phyloP scores from a whole-genome alignment of 2,888 invertebrate species.

The Tanypteryx hageni region DNA sequence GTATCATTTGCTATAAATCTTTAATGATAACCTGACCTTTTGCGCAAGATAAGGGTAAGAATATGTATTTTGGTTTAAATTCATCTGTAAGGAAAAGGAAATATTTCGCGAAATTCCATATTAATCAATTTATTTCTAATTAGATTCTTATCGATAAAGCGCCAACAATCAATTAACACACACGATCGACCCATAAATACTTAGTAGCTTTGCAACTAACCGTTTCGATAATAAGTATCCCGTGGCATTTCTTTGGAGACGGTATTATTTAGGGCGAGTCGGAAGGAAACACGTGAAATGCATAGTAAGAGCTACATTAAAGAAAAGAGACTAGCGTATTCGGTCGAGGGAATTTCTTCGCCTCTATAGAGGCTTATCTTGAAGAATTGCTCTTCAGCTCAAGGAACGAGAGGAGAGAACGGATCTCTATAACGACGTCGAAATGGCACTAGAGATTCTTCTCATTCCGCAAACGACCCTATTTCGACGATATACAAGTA shows the following conservation, averaged over 20 bases:
- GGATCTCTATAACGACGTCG: neutral
- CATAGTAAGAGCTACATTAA: neutral
- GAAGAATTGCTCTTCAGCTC: neutral
- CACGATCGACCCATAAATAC: too few relatives aligned
- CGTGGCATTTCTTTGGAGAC: neutral
- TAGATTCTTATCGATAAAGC: too few relatives aligned
- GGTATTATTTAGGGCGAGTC: neutral
- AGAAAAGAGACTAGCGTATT: neutral
- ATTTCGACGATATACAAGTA: neutral
- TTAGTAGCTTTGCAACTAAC: neutral
- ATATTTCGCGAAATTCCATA: too few relatives aligned
- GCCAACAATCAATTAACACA: too few relatives aligned
- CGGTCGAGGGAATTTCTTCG: neutral
- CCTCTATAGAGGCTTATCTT: neutral
- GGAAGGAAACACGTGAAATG: neutral
- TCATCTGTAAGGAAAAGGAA: too few relatives aligned
- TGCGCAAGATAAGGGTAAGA: too few relatives aligned
- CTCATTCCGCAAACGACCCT: neutral
- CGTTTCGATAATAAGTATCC: neutral
- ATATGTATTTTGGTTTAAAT: too few relatives aligned
- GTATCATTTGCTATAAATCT: too few relatives aligned
- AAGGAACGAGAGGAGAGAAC: neutral
- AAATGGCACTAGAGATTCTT: neutral
- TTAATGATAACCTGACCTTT: too few relatives aligned
- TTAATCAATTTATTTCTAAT: too few relatives aligned